phyloP scores from a whole-genome alignment of 2,113 vertebrate genomes.

The Stigmatopora argus region DNA sequence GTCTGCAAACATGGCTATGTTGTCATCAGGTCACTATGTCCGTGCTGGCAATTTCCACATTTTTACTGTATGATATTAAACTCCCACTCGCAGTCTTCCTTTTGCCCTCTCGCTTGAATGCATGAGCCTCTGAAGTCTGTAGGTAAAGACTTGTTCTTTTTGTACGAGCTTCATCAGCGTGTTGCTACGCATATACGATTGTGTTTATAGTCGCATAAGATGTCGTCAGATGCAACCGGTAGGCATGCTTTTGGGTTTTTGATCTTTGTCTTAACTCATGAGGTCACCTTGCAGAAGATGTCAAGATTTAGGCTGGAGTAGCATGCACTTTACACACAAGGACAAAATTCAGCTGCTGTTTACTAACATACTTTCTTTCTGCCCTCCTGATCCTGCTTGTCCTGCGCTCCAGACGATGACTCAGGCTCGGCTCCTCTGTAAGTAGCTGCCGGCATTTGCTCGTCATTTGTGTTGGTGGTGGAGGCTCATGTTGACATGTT shows the following conservation, averaged over 20 bases:
- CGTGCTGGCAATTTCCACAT: constrained; percentile 9
- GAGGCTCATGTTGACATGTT: not conserved
- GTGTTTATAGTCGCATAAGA: not conserved
- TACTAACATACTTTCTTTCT: constrained; percentile 18
- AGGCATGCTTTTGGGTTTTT: constrained; percentile 40
- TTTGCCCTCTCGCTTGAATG: constrained; percentile 51
- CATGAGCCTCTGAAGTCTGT: constrained; percentile 48
- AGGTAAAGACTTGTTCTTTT: not conserved
- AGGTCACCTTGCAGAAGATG: constrained; percentile 26
- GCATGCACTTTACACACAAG: constrained; percentile 25
- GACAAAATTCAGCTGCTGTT: not conserved
- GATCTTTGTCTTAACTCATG: constrained; percentile 29
- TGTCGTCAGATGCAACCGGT: not conserved
- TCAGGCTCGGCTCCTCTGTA: constrained; percentile 88
- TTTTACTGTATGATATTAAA: constrained; percentile 9
- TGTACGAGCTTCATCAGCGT: not conserved
- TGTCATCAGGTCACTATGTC: constrained; percentile 21
- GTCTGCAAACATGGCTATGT: constrained; percentile 24
- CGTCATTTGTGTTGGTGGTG: not conserved
- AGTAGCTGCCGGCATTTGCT: constrained; percentile 61
- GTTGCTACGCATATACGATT: constrained; percentile 1
- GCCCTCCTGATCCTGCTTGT: constrained; percentile 21
- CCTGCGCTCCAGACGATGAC: constrained; percentile 80
- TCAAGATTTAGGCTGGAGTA: constrained; percentile 11
- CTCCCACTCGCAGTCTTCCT: constrained; percentile 27